Evolutionary conservation across 92 coral and sea anemone genomes (phyloP), one percentile per base, ranked within the genome.

Genomic region (Parazoanthus darwini): DNA sequence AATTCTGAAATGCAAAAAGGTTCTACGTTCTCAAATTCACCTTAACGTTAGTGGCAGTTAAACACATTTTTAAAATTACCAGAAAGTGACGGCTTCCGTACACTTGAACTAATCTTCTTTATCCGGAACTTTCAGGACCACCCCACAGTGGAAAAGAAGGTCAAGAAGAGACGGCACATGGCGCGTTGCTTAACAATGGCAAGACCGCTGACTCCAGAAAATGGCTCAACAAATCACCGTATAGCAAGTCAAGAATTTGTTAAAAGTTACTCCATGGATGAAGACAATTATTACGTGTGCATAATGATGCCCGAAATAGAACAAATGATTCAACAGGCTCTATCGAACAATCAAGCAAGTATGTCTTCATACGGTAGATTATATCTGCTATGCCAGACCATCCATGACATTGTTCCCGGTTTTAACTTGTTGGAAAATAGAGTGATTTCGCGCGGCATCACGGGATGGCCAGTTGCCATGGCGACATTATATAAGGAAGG

Each of bases 381-480:
- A 8, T 96, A 96, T 79, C 87, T 96, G 23, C 92, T 96, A 20
- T 96, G 99, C 86, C 98, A 96, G 78, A 96, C 99, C 35, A 90
- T 95, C 71, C 92, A 74, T 26, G 93, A 94, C 86, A 90, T 93
- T 59, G 88, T 95, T 84, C 97, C 98, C 81, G 99, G 99, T 39
- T 96, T 93, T 88, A 92, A 91, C 85, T 87, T 96, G 88, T 91
- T 96, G 15, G 99, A 96, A 86, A 95, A 98, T 87, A 93, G 99
- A 66, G 91, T 96, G 87, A 91, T 96, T 73, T 96, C 98, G 4
- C 93, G 93, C 77, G 95, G 88, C 71, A 93, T 92, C 75, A 92
- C 92, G 70, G 99, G 96, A 35, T 96, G 99, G 95, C 99, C 99
- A 29, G 92, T 96, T 86, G 93, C 94, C 84, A 92, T 96, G 94